Evolutionary conservation across 2,888 invertebrate genomes (phyloP).

Genomic region (Isoperla grammatica): DNA sequence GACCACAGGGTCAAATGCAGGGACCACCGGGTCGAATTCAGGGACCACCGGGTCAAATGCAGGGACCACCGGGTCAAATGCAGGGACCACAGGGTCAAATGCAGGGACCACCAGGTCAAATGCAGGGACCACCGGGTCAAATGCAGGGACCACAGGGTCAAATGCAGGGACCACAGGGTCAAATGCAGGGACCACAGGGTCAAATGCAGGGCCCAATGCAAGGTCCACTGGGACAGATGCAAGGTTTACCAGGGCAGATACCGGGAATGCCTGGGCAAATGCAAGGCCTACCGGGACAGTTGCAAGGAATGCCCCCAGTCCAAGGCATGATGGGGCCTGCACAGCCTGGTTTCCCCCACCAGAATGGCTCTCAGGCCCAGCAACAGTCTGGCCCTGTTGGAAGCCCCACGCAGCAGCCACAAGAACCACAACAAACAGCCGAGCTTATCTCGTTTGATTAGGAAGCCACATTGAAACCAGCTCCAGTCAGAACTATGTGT

Average conservation of each 20-base stretch:
- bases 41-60: conserved; percentile 14
- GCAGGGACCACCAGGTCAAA: conserved; percentile 39
- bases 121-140: conserved; percentile 33
- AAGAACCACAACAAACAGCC: conserved; percentile 50
- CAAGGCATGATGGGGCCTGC: conserved; percentile 17
- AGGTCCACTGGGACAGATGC: conserved; percentile 11
- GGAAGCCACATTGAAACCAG: conserved; percentile 41
- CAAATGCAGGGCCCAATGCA: conserved; percentile 26
- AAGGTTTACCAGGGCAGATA: conserved; percentile 2
- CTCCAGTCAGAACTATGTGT: no score
- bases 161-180: conserved; percentile 35
- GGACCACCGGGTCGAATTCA: conserved; percentile 11
- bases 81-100: conserved; percentile 35
- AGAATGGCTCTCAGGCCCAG: conserved; percentile 1
- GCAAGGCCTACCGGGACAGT: conserved; percentile 27
- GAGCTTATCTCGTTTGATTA: conserved; percentile 74
- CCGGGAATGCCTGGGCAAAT: background rate
- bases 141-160: conserved; percentile 32
- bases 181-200: conserved; percentile 28
- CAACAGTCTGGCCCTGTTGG: background rate
- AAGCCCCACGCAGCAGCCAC: conserved; percentile 23
- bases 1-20: conserved; percentile 22
- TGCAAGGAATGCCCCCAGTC: background rate
- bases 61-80: background rate
- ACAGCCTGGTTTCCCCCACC: conserved; percentile 30